Conservation (phyloP, 2,797 vertebrate species). For the Peromyscus attwateri region DNA sequence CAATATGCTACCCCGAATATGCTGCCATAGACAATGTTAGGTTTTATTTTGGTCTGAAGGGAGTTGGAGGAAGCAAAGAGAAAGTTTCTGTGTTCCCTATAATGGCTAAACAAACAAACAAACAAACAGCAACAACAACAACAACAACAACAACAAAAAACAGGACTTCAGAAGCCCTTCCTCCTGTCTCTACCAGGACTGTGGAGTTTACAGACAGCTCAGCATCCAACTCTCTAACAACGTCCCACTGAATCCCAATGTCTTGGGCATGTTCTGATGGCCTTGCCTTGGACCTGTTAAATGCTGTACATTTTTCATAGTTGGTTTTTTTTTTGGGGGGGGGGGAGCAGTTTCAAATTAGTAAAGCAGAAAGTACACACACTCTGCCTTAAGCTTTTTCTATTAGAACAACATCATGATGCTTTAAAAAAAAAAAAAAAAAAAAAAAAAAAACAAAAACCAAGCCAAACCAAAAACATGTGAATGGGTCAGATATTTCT, state of each 20-base stretch:
- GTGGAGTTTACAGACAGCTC: neutral
- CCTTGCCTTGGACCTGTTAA: neutral
- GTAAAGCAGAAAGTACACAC: neutral
- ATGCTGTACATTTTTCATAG: neutral
- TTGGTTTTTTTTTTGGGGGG: too few species aligned
- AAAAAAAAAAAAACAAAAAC: neutral
- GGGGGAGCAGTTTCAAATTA: neutral
- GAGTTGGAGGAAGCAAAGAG: neutral
- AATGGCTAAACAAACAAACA: neutral
- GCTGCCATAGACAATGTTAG: neutral
- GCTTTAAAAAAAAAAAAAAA: too few species aligned
- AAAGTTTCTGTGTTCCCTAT: neutral
- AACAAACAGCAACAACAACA: too few species aligned
- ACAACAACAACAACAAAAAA: too few species aligned
- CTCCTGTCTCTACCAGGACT: neutral
- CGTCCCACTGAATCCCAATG: neutral
- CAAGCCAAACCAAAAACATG: neutral
- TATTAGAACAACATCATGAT: neutral
- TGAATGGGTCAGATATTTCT: neutral
- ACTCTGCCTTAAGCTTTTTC: neutral
- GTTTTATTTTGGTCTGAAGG: neutral
- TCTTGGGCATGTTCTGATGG: neutral
- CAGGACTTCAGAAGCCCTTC: neutral
- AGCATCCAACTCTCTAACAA: neutral
- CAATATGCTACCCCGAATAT: neutral